Percentiles rank a stretch among this genome's conserved stretches.
These are phyloP conservation scores for Lagria hirta DNA, from an alignment of 2,888 invertebrate species.

Conservation along the genomic window DNA sequence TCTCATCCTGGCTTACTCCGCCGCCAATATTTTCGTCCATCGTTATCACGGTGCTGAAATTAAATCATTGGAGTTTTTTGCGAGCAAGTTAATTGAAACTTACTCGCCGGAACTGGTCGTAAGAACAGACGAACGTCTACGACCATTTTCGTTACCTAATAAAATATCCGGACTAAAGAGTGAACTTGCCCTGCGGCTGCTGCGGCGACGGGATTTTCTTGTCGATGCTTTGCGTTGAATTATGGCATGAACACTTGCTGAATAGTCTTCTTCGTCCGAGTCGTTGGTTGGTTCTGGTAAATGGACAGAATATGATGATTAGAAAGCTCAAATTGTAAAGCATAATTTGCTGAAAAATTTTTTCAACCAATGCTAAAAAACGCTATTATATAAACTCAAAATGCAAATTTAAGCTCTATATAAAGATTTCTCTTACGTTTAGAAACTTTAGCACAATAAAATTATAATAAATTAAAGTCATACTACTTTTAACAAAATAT, in stretches of 20 bases:
- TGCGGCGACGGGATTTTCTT: conserved; percentile 67
- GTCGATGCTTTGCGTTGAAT: conserved; percentile 77
- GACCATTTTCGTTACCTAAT: conserved; percentile 48
- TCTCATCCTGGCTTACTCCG: conserved; percentile 78
- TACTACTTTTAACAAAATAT: too few relatives aligned
- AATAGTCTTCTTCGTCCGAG: conserved; percentile 82
- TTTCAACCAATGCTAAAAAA: too few relatives aligned
- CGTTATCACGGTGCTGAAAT: conserved; percentile 70
- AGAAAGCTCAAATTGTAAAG: too few relatives aligned
- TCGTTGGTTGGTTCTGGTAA: too few relatives aligned
- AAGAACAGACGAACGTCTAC: conserved; percentile 72
- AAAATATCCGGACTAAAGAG: conserved; percentile 58
- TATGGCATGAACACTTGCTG: conserved; percentile 81
- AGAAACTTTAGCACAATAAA: too few relatives aligned
- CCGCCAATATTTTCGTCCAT: conserved; percentile 68
- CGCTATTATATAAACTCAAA: too few relatives aligned
- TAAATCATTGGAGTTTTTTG: conserved; percentile 7
- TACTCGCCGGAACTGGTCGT: conserved; percentile 88
- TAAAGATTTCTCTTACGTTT: too few relatives aligned
- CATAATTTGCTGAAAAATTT: too few relatives aligned
- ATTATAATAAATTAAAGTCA: too few relatives aligned
- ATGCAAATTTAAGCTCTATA: too few relatives aligned
- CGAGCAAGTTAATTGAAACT: conserved; percentile 47
- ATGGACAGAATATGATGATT: too few relatives aligned
- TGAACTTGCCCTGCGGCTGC: conserved; percentile 63